Evolutionary conservation across 2,888 invertebrate genomes (phyloP).

Genomic region (Diplazon laetatorius): DNA sequence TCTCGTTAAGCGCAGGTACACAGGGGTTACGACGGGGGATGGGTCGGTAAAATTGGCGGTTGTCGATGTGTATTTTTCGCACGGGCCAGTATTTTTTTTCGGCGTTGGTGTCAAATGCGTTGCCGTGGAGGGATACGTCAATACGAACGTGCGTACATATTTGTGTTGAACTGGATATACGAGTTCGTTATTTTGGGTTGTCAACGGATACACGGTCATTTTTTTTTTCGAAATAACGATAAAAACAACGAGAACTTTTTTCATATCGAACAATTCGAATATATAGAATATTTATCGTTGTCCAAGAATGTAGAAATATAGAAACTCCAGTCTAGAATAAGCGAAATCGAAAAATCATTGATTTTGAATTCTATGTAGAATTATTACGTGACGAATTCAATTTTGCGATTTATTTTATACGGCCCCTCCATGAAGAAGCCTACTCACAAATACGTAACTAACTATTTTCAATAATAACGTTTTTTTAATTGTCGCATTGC

Average conservation of each 20-base stretch:
- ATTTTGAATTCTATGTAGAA: too few species aligned
- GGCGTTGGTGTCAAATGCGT: conserved; percentile 1
- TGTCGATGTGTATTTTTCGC: background rate
- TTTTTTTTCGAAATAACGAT: too few species aligned
- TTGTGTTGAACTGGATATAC: background rate
- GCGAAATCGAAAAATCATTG: too few species aligned
- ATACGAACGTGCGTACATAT: background rate
- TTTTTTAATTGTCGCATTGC: too few species aligned
- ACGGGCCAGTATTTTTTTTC: background rate
- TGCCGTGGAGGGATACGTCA: conserved; percentile 7
- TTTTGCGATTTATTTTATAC: too few species aligned
- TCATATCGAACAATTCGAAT: conserved; percentile 3
- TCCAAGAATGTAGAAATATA: too few species aligned
- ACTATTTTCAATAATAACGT: too few species aligned
- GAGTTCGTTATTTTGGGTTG: background rate
- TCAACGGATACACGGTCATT: background rate
- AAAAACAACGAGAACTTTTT: background rate
- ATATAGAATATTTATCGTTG: too few species aligned
- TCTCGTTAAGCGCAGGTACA: conserved; percentile 36
- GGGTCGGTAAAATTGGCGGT: conserved; percentile 33
- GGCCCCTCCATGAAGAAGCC: too few species aligned
- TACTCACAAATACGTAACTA: too few species aligned
- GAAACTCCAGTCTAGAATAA: too few species aligned
- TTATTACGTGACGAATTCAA: too few species aligned
- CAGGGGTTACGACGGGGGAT: conserved; percentile 20